These are phyloP conservation scores for Rhea americana DNA, from an alignment of 2,113 vertebrate genomes.

Conservation along the genomic window DNA sequence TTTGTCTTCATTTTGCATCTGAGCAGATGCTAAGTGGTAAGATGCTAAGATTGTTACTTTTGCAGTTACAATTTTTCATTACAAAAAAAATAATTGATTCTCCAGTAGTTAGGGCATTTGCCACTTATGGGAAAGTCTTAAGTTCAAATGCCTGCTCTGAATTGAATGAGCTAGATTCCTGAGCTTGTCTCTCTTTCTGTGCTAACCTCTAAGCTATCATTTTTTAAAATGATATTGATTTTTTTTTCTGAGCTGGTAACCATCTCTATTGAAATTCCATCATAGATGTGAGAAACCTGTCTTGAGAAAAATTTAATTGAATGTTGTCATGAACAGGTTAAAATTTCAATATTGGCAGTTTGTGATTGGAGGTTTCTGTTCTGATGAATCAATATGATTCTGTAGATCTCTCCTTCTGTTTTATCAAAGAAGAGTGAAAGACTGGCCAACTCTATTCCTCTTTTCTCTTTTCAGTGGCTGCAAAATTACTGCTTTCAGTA, in stretches of 20 bases:
- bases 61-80: conserved; percentile 3
- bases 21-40: not conserved
- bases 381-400: not conserved
- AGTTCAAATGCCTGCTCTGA: conserved; percentile 33
- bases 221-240: conserved; percentile 27
- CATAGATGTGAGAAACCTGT: not conserved
- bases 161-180: not conserved
- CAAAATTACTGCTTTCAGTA: not conserved
- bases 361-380: not conserved
- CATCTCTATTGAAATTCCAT: not conserved
- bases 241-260: not conserved
- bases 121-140: not conserved
- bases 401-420: not conserved
- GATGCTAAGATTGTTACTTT: conserved; percentile 5
- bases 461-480: not conserved
- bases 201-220: not conserved
- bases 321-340: not conserved
- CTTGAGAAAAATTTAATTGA: not conserved
- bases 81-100: conserved; percentile 39
- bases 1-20: conserved; percentile 43
- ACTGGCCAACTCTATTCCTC: not conserved
- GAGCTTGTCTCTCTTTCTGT: not conserved
- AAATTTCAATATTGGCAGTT: not conserved
- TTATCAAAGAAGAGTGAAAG: not conserved
- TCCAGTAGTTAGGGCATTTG: conserved; percentile 5